A percentile compares a stretch with the other conserved stretches of the same genome.
These are phyloP conservation scores for Zaprionus vittiger DNA, from an alignment of 1,140 invertebrate species.

Conservation along the genomic window DNA sequence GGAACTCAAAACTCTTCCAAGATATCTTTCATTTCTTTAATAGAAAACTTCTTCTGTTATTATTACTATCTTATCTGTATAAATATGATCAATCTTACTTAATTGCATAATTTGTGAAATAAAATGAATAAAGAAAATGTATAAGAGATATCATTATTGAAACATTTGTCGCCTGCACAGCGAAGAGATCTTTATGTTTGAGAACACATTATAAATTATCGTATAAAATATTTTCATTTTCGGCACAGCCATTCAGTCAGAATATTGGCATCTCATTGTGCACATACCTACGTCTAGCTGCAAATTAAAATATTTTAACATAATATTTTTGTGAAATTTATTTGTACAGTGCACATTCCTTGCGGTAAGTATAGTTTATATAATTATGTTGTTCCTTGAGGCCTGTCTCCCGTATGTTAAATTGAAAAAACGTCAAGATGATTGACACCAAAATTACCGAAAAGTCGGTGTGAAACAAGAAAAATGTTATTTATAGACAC, in stretches of 20 bases:
- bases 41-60: not conserved
- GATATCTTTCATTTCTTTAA: conserved; percentile 24
- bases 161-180: conserved; percentile 57
- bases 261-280: conserved; percentile 59
- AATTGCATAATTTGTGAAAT: not conserved
- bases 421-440: conserved; percentile 48
- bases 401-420: not conserved
- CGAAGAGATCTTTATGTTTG: conserved; percentile 26
- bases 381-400: conserved; percentile 48
- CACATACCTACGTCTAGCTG: conserved; percentile 37
- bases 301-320: conserved; percentile 13
- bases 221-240: conserved; percentile 73
- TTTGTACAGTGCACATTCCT: conserved; percentile 29
- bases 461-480: conserved; percentile 47
- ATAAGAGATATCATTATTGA: conserved; percentile 27
- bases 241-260: conserved; percentile 58
- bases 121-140: not conserved
- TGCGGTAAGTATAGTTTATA: conserved; percentile 69
- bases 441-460: conserved; percentile 63
- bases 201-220: conserved; percentile 54
- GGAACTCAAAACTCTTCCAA: not conserved
- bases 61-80: not conserved
- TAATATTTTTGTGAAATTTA: conserved; percentile 12
- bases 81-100: not conserved
- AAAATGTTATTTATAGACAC: conserved; percentile 64